Evolutionary conservation across 2,888 invertebrate species (phyloP).

Genomic region (Agrotis clavis): DNA sequence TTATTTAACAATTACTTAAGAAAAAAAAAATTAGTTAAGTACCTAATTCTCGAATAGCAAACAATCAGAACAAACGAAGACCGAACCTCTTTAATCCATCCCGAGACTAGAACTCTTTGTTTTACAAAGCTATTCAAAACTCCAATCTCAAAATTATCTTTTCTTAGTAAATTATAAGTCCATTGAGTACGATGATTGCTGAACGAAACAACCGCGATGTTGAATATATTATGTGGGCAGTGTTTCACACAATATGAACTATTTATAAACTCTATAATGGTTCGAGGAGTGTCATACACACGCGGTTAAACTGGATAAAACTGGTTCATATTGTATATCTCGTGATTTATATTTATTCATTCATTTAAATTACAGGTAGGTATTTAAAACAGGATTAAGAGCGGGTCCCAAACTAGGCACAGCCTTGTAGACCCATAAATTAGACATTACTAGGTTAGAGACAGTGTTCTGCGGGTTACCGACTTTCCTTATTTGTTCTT

Average conservation of each 20-base stretch:
- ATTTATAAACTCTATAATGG: conserved; percentile 75
- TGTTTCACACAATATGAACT: conserved; percentile 74
- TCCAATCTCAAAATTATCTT: conserved; percentile 30
- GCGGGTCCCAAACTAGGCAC: too few relatives aligned
- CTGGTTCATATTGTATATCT: conserved; percentile 63
- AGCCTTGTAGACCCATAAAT: too few relatives aligned
- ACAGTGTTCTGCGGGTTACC: too few relatives aligned
- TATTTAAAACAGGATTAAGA: too few relatives aligned
- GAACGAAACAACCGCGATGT: conserved; percentile 63
- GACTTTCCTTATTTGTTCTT: neutral
- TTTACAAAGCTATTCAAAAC: conserved; percentile 18
- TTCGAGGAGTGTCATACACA: conserved; percentile 66
- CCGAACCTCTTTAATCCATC: neutral
- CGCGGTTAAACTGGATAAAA: conserved; percentile 67
- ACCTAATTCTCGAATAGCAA: conserved; percentile 2
- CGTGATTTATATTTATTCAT: conserved; percentile 46
- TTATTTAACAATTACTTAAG: neutral
- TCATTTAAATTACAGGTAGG: too few relatives aligned
- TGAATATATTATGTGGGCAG: conserved; percentile 71
- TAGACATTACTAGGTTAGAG: too few relatives aligned
- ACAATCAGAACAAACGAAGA: conserved; percentile 10
- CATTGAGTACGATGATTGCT: conserved; percentile 46
- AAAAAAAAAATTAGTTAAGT: neutral
- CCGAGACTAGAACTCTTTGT: conserved; percentile 15
- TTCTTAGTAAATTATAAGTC: conserved; percentile 49